Conservation (phyloP, 2,797 vertebrate species). For the Rhodeus uyekii region DNA sequence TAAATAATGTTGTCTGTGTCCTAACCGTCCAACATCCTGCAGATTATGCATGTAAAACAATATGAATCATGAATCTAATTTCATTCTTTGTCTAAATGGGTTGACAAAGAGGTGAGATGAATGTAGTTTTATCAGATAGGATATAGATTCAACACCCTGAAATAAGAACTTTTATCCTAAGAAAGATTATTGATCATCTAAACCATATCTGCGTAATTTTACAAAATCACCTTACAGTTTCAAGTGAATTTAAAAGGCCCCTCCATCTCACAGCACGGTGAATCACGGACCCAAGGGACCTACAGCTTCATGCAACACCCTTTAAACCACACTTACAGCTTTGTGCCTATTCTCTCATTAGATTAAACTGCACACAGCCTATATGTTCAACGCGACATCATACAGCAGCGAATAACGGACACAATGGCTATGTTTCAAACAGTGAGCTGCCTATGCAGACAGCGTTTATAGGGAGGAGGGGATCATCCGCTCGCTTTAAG, state of each 20-base stretch:
- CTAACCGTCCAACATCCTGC: not conserved
- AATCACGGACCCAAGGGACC: conserved; percentile 27
- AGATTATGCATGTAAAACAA: not conserved
- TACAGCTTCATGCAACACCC: not conserved
- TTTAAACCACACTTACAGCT: not conserved
- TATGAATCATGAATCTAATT: not conserved
- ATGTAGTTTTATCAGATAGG: not conserved
- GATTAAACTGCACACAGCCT: not conserved
- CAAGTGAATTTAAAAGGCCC: not conserved
- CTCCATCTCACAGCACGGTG: not conserved
- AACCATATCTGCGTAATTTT: not conserved
- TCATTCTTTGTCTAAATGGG: not conserved
- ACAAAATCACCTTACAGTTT: not conserved
- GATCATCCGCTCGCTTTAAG: not conserved
- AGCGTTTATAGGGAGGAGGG: not conserved
- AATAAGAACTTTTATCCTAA: not conserved
- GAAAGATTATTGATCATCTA: not conserved
- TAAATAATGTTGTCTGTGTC: not conserved
- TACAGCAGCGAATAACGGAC: not conserved
- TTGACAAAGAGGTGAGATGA: not conserved
- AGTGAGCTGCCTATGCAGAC: not conserved
- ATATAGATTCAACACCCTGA: not conserved
- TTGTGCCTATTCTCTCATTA: not conserved
- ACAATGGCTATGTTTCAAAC: not conserved
- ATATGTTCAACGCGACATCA: not conserved